Evolutionary conservation across 2,113 vertebrate genomes (phyloP), one percentile per base, ranked within the genome.

Genomic region (Electrona antarctica): DNA sequence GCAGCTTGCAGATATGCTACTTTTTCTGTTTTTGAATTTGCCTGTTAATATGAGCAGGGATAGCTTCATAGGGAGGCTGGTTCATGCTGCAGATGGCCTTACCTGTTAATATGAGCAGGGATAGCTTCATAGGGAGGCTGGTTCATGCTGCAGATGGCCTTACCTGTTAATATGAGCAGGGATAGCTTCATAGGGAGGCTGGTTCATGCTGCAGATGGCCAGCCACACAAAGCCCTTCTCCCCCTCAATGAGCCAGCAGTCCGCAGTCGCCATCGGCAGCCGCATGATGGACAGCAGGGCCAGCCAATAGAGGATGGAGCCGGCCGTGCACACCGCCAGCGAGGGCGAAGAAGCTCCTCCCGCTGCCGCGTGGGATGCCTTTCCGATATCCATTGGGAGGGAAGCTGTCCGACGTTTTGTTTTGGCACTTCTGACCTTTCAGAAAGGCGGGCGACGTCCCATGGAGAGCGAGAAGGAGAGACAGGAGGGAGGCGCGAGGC

Each of bases 151-250:
- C 5, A 7, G 29, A 4, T 12, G 28, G 11, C 8, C 29, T n/a
- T 52, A 91, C 89, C 90, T 92, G 85, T 99, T 99, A 77, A 99
- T 98, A 79, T 99, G 98, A 79, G 96, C 89, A 1, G 98, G 98
- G 79, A 99, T 98, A 81, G 96, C 94, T 90, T 99, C 98, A 0
- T 97, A 99, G 0, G 98, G 97, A 0, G 97, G 98, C 91, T 99
- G 98, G 93, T 99, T 99, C 92, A 97, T 96, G 85, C 98, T 99
- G 92, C 98, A 99, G 89, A 99, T 99, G 45, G 98, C 98, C 90
- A 99, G 89, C 98, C 98, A 99, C 82, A 99, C 98, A 0, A 98
- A 99, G 80, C 98, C 98, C 84, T 99, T 99, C 88, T 99, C 98
- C 0, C 98, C 98, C 85, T 99, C 98, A 0, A 99, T 99, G 21